These are phyloP conservation scores for Otus sunia DNA, from an alignment of 2,113 vertebrate genomes.

Conservation along the genomic window DNA sequence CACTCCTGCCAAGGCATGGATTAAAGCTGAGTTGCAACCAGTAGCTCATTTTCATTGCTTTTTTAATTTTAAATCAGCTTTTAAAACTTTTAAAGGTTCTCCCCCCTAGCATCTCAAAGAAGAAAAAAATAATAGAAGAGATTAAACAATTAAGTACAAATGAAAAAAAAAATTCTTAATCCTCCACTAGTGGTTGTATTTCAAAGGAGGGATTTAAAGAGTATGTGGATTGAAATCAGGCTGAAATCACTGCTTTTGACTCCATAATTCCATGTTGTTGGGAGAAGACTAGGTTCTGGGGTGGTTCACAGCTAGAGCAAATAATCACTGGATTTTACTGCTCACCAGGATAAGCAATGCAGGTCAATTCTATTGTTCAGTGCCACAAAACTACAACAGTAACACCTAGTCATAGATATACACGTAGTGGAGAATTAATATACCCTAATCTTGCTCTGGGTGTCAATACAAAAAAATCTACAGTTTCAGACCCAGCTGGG, in stretches of 20 bases:
- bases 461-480: not conserved
- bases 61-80: not conserved
- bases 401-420: not conserved
- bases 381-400: not conserved
- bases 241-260: not conserved
- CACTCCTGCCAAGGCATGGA: not conserved
- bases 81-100: not conserved
- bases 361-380: not conserved
- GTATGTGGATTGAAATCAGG: not conserved
- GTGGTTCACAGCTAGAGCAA: not conserved
- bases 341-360: not conserved
- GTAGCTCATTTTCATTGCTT: not conserved
- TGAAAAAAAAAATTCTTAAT: not conserved
- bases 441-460: not conserved
- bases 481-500: not conserved
- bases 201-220: not conserved
- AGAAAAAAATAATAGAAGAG: not conserved
- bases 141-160: not conserved
- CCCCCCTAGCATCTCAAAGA: not conserved
- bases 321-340: not conserved
- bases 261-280: not conserved
- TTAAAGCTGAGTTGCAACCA: not conserved
- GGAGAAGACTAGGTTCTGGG: not conserved
- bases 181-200: not conserved
- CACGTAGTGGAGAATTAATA: not conserved